Evolutionary conservation across 2,888 invertebrate genomes (phyloP).

Genomic region (Sabatieria punctata): DNA sequence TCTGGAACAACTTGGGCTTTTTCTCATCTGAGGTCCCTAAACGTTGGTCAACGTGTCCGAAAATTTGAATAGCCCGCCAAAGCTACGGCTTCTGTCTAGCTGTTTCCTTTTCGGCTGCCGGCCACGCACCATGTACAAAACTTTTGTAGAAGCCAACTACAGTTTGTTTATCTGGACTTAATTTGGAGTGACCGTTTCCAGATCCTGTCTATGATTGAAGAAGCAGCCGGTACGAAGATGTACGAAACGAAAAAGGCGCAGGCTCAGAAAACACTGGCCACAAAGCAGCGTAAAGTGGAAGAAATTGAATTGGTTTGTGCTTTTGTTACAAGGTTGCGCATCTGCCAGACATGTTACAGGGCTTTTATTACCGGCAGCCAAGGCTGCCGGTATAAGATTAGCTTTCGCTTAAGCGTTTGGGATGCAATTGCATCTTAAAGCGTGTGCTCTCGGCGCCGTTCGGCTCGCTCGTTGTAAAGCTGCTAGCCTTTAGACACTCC

Average conservation of each 20-base stretch:
- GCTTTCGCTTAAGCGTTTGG: too few relatives aligned
- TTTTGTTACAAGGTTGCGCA: neutral
- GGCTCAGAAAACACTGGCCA: constrained; percentile 68
- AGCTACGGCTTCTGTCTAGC: neutral
- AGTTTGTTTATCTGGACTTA: neutral
- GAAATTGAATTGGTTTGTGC: constrained; percentile 58
- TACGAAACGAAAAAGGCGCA: constrained; percentile 81
- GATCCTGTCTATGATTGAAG: constrained; percentile 92
- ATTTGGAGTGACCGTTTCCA: constrained; percentile 28
- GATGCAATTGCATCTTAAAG: too few relatives aligned
- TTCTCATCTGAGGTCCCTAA: too few relatives aligned
- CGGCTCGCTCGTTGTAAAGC: too few relatives aligned
- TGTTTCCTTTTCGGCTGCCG: neutral
- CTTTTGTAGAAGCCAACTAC: neutral
- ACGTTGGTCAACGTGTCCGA: too few relatives aligned
- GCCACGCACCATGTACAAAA: neutral
- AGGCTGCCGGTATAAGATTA: too few relatives aligned
- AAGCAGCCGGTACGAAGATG: constrained; percentile 91
- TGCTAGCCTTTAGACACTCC: too few relatives aligned
- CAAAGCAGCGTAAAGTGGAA: constrained; percentile 70
- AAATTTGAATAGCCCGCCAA: too few relatives aligned
- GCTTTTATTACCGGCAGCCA: too few relatives aligned
- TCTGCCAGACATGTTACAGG: too few relatives aligned
- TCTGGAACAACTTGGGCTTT: too few relatives aligned
- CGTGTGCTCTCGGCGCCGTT: too few relatives aligned